These are phyloP conservation scores for Spodoptera littoralis DNA, from an alignment of 2,888 invertebrate genomes.

Conservation along the genomic window DNA sequence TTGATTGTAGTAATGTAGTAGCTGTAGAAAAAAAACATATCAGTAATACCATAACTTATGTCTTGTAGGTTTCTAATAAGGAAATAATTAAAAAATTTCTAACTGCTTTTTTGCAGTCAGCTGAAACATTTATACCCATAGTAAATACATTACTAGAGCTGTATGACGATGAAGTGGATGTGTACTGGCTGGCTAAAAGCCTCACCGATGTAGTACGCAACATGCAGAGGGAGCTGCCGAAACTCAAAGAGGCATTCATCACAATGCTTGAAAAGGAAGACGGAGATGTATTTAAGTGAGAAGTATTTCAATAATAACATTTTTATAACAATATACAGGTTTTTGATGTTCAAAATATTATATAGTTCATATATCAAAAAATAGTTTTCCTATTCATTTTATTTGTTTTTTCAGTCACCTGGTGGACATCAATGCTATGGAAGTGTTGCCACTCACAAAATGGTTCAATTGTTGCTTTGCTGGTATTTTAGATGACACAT, in stretches of 20 bases:
- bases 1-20: no score
- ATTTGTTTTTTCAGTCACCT: constrained; percentile 88
- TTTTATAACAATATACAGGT: neutral
- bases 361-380: no score
- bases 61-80: no score
- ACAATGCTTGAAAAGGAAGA: constrained; percentile 94
- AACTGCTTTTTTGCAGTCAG: constrained; percentile 71
- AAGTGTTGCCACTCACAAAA: constrained; percentile 91
- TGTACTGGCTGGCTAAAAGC: constrained; percentile 94
- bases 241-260: constrained; percentile 91
- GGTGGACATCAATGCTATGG: constrained; percentile 90
- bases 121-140: constrained; percentile 90
- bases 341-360: neutral
- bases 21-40: no score
- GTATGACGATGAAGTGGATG: constrained; percentile 92
- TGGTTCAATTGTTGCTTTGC: constrained; percentile 96
- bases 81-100: no score
- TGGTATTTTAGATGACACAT: constrained; percentile 93
- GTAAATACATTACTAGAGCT: constrained; percentile 92
- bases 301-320: neutral
- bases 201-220: constrained; percentile 92
- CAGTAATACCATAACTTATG: no score
- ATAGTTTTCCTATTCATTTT: neutral
- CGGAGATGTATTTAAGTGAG: constrained; percentile 90
- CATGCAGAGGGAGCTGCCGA: constrained; percentile 90